Percentiles rank a stretch among this genome's conserved stretches.
These are phyloP conservation scores for Manduca sexta DNA, from an alignment of 1,140 invertebrate species.

Conservation along the genomic window DNA sequence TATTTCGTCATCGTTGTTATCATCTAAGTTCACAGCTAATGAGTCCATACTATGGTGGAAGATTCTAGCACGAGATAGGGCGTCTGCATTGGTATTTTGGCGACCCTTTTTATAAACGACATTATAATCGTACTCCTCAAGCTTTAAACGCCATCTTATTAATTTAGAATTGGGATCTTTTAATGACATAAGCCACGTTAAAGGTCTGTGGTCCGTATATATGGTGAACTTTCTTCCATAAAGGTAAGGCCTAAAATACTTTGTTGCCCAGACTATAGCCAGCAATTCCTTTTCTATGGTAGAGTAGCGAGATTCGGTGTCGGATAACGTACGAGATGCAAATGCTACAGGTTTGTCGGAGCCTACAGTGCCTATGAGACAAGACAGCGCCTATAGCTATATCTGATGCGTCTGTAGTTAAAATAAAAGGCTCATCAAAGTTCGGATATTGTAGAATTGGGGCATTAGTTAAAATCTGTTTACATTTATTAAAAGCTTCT, in stretches of 20 bases:
- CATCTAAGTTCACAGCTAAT: not conserved
- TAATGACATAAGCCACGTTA: slow-evolving; percentile 25
- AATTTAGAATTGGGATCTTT: slow-evolving; percentile 13
- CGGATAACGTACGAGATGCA: not conserved
- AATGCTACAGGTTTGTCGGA: not conserved
- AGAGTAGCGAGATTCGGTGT: not conserved
- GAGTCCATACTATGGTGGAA: slow-evolving; percentile 1
- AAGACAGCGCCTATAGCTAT: not conserved
- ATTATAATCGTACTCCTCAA: slow-evolving; percentile 6
- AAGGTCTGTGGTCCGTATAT: slow-evolving; percentile 1
- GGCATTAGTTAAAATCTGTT: not conserved
- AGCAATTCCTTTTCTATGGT: slow-evolving; percentile 2
- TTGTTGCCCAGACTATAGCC: slow-evolving; percentile 1
- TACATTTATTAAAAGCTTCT: not conserved
- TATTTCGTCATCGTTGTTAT: not conserved
- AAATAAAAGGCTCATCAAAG: not conserved
- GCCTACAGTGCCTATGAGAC: not conserved
- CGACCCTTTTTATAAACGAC: slow-evolving; percentile 6
- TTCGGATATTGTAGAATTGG: slow-evolving; percentile 1
- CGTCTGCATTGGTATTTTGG: slow-evolving; percentile 11
- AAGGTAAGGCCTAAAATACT: slow-evolving; percentile 1
- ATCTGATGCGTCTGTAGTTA: slow-evolving; percentile 1
- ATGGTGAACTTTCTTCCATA: not conserved
- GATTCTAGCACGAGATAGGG: slow-evolving; percentile 7
- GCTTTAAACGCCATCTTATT: slow-evolving; percentile 7